Conservation (phyloP, 2,797 vertebrate genomes). For the Etheostoma nigrum region DNA sequence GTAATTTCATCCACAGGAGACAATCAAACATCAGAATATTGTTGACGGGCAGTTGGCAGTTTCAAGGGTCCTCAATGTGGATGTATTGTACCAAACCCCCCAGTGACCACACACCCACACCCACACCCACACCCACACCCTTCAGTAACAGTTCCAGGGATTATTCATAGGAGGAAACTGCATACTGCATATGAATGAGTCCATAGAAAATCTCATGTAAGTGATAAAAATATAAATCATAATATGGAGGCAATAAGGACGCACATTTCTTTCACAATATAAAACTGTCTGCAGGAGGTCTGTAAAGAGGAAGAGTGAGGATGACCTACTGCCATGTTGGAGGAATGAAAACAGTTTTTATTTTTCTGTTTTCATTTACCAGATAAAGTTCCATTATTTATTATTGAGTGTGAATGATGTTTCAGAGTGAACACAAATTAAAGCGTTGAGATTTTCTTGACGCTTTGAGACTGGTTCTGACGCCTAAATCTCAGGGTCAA, state of each 20-base stretch:
- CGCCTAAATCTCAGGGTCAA: no score
- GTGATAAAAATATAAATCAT: slow-evolving; percentile 17
- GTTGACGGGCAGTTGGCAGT: slow-evolving; percentile 43
- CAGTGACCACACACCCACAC: slow-evolving; percentile 37
- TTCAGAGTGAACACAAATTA: neutral
- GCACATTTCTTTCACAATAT: slow-evolving; percentile 1
- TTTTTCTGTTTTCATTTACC: neutral
- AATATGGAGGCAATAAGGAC: slow-evolving; percentile 46
- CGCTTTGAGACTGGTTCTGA: no score
- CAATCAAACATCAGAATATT: slow-evolving; percentile 62
- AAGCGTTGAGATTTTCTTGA: no score
- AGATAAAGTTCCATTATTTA: no score
- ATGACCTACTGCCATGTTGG: slow-evolving; percentile 18
- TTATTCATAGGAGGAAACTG: slow-evolving; percentile 9
- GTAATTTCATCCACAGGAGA: slow-evolving; percentile 80
- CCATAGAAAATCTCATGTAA: slow-evolving; percentile 2
- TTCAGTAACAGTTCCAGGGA: slow-evolving; percentile 26
- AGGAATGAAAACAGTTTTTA: neutral
- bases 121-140: slow-evolving; percentile 15
- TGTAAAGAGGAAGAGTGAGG: neutral
- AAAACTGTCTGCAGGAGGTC: slow-evolving; percentile 26
- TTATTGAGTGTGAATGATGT: no score
- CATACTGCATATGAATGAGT: slow-evolving; percentile 17
- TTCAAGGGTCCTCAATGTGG: slow-evolving; percentile 44
- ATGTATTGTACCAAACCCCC: slow-evolving; percentile 36